Evolutionary conservation across 2,797 vertebrate genomes (phyloP), one percentile per base, ranked within the genome.

Genomic region (Aotus griseimembra): DNA sequence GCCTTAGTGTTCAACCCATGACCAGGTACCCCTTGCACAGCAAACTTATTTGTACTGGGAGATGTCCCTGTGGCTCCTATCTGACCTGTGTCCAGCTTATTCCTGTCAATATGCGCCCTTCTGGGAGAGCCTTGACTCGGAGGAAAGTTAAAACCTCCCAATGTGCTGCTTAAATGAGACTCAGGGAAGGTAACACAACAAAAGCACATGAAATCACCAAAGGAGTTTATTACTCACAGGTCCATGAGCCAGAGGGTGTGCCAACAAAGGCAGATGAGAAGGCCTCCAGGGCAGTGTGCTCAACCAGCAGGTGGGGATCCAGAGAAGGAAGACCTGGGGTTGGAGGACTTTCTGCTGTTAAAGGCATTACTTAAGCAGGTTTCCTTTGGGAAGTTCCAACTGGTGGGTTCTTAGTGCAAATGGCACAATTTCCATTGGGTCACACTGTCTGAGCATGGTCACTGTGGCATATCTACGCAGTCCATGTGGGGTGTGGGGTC

Each of bases 401-500:
- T 36, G 48, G 36, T 41, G 4, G 24, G 7, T 46, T 87, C 39
- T 12, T 17, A 82, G 33, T 67, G 33, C 24, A 93, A 61, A 26
- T 1, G 26, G 17, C 22, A 20, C 28, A 14, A 36, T 15, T 36
- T 91, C 76, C 4, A 6, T 13, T 26, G 22, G 22, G 30, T 46
- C 7, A 6, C 19, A 1, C 22, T 52, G 5, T 36, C 33, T 17
- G 7, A 39, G 24, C 80, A 7, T 5, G 20, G 46, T n/a, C 46
- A 13, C 13, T 24, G 14, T 8, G 11, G 5, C 5, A 5, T 5
- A 26, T 83, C 41, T 9, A 5, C 5, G 15, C 2, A 48, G 12
- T 67, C 19, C 15, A 4, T 7, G 14, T 44, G 50, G 22, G 6
- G 5, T 41, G 15, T 26, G 36, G 24, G 24, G 52, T 57, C 26